A percentile compares a stretch with the other conserved stretches of the same genome.
phyloP scores from a whole-genome alignment of 2,797 vertebrate genomes.

The Hippopotamyrus pictus region DNA sequence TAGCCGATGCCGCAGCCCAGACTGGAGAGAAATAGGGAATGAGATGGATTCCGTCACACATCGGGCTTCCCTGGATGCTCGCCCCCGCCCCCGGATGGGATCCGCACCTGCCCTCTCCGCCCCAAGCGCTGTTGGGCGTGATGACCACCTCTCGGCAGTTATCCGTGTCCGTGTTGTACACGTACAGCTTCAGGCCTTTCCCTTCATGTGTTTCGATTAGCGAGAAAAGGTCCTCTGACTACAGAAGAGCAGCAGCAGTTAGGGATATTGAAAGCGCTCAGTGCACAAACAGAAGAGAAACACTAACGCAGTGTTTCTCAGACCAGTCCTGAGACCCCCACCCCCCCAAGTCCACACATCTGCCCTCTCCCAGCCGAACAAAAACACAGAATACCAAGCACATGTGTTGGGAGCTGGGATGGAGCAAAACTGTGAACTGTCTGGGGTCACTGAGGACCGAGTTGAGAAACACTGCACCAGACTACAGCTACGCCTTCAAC shows the following conservation, averaged over 20 bases:
- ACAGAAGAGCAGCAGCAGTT: background rate
- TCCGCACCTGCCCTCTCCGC: slow-evolving; percentile 93
- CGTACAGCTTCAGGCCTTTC: slow-evolving; percentile 94
- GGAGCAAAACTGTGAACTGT: background rate
- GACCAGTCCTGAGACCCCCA: background rate
- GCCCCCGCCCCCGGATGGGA: background rate
- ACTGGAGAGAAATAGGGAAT: slow-evolving; percentile 49
- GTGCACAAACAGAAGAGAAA: background rate
- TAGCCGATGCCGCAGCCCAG: slow-evolving; percentile 97
- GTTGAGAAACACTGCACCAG: background rate
- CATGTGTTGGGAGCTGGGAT: background rate
- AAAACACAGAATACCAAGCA: background rate
- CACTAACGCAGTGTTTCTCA: background rate
- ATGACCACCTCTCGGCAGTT: slow-evolving; percentile 97
- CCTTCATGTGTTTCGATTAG: slow-evolving; percentile 94
- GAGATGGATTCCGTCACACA: background rate
- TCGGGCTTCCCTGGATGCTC: background rate
- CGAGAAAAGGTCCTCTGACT: slow-evolving; percentile 95
- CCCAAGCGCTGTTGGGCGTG: slow-evolving; percentile 94
- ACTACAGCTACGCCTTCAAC: background rate
- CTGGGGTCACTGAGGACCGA: background rate
- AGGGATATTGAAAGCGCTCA: background rate
- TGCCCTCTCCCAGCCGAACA: background rate
- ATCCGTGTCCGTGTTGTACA: slow-evolving; percentile 97
- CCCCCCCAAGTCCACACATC: background rate